Conservation (phyloP, 1,140 invertebrate species). For the Homarus americanus region DNA sequence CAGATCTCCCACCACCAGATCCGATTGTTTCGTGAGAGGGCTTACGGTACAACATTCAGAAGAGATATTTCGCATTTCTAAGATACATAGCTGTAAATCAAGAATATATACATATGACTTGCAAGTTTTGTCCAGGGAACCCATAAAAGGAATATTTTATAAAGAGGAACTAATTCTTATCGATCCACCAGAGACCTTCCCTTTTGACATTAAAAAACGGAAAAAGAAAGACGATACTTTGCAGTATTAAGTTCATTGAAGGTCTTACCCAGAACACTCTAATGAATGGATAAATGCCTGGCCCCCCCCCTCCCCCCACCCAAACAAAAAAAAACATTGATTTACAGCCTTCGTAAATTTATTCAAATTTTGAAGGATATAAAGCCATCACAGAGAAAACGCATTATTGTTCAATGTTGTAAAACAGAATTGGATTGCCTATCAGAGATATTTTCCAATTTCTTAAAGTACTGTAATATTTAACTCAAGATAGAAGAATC, state of each 20-base stretch:
- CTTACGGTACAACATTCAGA: slow-evolving; percentile 5
- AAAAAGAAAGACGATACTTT: slow-evolving; percentile 4
- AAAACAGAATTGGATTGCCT: not conserved
- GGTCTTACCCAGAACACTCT: not conserved
- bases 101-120: not conserved
- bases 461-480: not conserved
- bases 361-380: not conserved
- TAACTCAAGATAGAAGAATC: slow-evolving; percentile 2
- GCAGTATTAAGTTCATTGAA: slow-evolving; percentile 1
- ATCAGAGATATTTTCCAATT: slow-evolving; percentile 4
- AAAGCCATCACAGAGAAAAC: not conserved
- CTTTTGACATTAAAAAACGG: not conserved
- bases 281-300: slow-evolving; percentile 1
- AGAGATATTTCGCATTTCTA: slow-evolving; percentile 17
- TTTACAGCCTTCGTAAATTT: not conserved
- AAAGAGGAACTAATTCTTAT: slow-evolving; percentile 10
- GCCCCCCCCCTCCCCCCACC: too few species aligned
- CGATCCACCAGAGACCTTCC: not conserved
- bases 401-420: not conserved
- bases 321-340: slow-evolving; percentile 1
- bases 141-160: slow-evolving; percentile 16
- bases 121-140: not conserved
- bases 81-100: not conserved
- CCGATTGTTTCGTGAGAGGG: not conserved
- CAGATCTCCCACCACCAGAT: not conserved